Conservation (phyloP, 2,113 vertebrate genomes). For the Catharus bicknelli region DNA sequence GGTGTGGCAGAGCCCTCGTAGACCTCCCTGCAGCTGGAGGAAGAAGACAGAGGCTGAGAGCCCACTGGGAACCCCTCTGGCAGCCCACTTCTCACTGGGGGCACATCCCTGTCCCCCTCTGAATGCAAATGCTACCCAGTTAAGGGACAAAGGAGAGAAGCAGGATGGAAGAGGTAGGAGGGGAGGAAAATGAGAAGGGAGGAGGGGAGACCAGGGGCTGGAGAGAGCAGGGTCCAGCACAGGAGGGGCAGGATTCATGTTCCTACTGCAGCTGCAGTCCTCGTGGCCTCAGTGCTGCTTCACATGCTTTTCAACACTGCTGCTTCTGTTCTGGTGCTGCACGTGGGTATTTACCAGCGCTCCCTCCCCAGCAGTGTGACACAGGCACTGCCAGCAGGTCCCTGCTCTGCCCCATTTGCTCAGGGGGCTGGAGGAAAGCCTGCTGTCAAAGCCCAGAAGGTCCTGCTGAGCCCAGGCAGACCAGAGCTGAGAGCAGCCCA, state of each 20-base stretch:
- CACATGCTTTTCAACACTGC: neutral
- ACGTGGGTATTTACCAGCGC: neutral
- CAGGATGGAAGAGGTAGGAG: neutral
- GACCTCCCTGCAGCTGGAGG: slow-evolving; percentile 10
- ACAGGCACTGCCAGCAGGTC: neutral
- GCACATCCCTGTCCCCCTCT: neutral
- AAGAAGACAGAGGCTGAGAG: slow-evolving; percentile 27
- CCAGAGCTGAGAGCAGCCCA: neutral
- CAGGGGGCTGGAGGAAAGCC: neutral
- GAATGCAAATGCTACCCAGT: neutral
- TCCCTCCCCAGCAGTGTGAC: neutral
- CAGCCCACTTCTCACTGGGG: neutral
- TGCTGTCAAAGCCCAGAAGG: neutral
- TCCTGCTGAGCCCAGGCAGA: neutral
- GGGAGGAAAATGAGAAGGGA: neutral
- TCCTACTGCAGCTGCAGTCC: neutral
- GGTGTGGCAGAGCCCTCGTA: slow-evolving; percentile 19
- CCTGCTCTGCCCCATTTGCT: neutral
- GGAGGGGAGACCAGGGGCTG: neutral
- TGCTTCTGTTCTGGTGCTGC: neutral
- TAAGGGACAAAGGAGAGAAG: neutral
- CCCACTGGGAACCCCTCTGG: neutral
- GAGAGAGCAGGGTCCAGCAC: neutral
- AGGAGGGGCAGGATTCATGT: neutral
- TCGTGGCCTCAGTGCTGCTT: neutral